A percentile compares a stretch with the other conserved stretches of the same genome.
These are phyloP conservation scores for Dasypogon diadema DNA, from an alignment of 2,888 invertebrate species.

Conservation along the genomic window DNA sequence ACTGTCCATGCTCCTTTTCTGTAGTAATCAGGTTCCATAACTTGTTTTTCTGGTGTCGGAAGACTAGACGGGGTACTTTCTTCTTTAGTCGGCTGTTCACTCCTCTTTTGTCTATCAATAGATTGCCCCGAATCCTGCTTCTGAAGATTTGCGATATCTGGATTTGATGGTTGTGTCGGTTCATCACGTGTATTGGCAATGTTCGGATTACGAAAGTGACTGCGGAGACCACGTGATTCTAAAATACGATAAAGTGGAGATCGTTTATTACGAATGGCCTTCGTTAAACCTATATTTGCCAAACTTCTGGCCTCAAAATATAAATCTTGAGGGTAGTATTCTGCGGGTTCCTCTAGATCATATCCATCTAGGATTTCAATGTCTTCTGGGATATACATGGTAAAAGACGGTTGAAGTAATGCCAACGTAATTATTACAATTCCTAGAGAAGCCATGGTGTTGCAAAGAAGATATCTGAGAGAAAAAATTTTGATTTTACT, in stretches of 20 bases:
- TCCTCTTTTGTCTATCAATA: conserved; percentile 59
- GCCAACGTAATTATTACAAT: background rate
- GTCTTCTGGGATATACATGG: conserved; percentile 62
- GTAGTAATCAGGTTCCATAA: conserved; percentile 72
- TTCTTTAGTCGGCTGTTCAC: conserved; percentile 53
- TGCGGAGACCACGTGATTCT: conserved; percentile 58
- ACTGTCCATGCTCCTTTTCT: conserved; percentile 74
- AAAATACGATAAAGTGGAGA: conserved; percentile 58
- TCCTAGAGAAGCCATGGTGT: conserved; percentile 3
- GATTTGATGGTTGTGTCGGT: background rate
- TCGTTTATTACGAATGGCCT: conserved; percentile 63
- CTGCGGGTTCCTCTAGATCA: conserved; percentile 60
- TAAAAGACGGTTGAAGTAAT: conserved; percentile 14
- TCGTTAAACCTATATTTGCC: conserved; percentile 58
- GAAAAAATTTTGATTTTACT: background rate
- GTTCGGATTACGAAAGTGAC: conserved; percentile 57
- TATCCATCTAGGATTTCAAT: conserved; percentile 64
- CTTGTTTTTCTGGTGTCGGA: conserved; percentile 61
- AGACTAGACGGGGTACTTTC: conserved; percentile 45
- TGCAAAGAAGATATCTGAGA: too few species aligned
- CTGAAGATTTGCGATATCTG: background rate
- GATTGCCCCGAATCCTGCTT: background rate
- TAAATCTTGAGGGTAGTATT: conserved; percentile 61
- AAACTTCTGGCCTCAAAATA: conserved; percentile 61
- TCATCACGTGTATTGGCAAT: too few species aligned